phyloP scores from a whole-genome alignment of 2,113 vertebrate genomes.

The Syrmaticus mikado region DNA sequence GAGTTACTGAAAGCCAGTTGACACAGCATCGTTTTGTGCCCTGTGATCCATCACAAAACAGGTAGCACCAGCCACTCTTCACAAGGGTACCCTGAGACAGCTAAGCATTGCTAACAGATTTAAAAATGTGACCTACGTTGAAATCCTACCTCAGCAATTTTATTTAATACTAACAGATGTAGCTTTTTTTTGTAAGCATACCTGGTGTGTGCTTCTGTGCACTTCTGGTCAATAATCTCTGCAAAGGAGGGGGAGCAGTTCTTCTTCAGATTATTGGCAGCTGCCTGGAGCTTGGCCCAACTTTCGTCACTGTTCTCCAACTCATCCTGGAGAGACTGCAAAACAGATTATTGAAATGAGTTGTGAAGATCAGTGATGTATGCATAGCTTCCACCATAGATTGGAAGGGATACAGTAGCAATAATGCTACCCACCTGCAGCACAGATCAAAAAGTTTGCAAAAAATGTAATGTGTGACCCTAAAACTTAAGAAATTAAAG shows the following conservation, averaged over 20 bases:
- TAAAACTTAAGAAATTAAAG: background rate
- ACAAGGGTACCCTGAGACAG: background rate
- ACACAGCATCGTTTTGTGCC: background rate
- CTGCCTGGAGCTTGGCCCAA: conserved; percentile 79
- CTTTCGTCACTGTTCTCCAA: conserved; percentile 69
- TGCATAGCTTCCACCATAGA: background rate
- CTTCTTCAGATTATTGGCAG: conserved; percentile 69
- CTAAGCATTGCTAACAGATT: background rate
- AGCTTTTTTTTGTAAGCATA: conserved; percentile 39
- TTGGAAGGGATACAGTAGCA: background rate
- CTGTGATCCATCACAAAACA: background rate
- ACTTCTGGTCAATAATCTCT: conserved; percentile 74
- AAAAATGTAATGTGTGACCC: background rate
- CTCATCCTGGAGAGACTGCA: conserved; percentile 83
- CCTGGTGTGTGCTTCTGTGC: conserved; percentile 71
- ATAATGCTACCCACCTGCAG: background rate
- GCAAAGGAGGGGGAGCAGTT: conserved; percentile 74
- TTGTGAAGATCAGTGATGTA: background rate
- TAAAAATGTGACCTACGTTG: background rate
- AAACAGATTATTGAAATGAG: background rate
- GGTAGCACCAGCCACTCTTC: background rate
- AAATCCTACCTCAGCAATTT: background rate
- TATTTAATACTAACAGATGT: background rate
- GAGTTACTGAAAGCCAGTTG: background rate
- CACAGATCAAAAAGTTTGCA: background rate